Conservation (phyloP, 2,113 vertebrate genomes). For the Hirundichthys speculiger region DNA sequence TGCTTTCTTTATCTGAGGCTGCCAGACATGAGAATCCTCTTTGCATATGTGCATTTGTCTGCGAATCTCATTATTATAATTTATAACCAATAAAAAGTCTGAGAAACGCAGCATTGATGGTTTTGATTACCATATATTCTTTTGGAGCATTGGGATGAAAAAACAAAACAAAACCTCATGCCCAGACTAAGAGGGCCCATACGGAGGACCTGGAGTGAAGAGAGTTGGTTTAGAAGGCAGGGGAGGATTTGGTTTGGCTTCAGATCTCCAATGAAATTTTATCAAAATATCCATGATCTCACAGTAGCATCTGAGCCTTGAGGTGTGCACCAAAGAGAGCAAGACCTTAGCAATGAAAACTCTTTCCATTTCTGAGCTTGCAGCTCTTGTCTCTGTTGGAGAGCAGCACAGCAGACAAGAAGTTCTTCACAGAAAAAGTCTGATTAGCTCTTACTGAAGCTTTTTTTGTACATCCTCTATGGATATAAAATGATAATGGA, state of each 20-base stretch:
- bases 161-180: conserved; percentile 22
- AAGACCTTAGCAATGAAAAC: conserved; percentile 51
- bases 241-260: conserved; percentile 66
- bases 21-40: conserved; percentile 40
- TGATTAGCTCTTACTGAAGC: no score
- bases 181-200: conserved; percentile 59
- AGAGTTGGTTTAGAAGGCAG: conserved; percentile 54
- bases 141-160: conserved; percentile 65
- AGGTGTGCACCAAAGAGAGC: conserved; percentile 49
- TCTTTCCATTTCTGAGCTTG: conserved; percentile 53
- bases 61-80: conserved; percentile 76
- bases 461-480: conserved; percentile 37
- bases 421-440: conserved; percentile 21
- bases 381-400: conserved; percentile 52
- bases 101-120: conserved; percentile 74
- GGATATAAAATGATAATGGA: conserved; percentile 20
- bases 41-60: conserved; percentile 60
- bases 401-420: conserved; percentile 36
- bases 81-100: conserved; percentile 76
- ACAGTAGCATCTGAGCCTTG: conserved; percentile 64
- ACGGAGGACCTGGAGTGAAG: conserved; percentile 55
- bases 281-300: conserved; percentile 64
- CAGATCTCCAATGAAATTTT: conserved; percentile 70
- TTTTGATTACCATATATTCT: conserved; percentile 80
- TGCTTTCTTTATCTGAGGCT: conserved; percentile 39